These are phyloP conservation scores for Motacilla tschutschensis DNA, from an alignment of 2,113 vertebrate genomes.

Conservation along the genomic window DNA sequence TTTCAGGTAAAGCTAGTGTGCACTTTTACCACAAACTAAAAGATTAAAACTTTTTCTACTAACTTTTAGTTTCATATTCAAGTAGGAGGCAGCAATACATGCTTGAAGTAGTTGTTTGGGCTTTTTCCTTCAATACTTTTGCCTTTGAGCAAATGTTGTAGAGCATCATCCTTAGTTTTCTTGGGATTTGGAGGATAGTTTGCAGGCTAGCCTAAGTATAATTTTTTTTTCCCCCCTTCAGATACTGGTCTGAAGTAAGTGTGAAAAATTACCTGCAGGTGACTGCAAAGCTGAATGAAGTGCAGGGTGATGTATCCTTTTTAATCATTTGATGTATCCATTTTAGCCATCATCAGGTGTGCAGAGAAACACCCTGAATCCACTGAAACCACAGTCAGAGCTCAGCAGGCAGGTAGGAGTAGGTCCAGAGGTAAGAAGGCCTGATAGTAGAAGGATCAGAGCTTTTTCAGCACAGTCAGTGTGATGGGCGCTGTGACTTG, in stretches of 20 bases:
- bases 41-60: background rate
- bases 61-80: background rate
- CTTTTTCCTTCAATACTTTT: background rate
- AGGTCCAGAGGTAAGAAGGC: background rate
- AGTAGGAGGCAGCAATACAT: background rate
- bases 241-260: background rate
- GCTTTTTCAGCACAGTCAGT: background rate
- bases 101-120: background rate
- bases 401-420: background rate
- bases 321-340: background rate
- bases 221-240: background rate
- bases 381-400: rapidly evolving
- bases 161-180: background rate
- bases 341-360: background rate
- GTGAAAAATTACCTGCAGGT: background rate
- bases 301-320: background rate
- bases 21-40: background rate
- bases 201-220: background rate
- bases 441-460: background rate
- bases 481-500: background rate
- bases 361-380: background rate
- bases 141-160: background rate
- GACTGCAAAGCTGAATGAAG: background rate
- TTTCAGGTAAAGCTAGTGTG: background rate
- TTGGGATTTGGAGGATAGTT: background rate